Evolutionary conservation across 2,888 invertebrate species (phyloP), one percentile per base, ranked within the genome.

Genomic region (Euspilapteryx auroguttella): DNA sequence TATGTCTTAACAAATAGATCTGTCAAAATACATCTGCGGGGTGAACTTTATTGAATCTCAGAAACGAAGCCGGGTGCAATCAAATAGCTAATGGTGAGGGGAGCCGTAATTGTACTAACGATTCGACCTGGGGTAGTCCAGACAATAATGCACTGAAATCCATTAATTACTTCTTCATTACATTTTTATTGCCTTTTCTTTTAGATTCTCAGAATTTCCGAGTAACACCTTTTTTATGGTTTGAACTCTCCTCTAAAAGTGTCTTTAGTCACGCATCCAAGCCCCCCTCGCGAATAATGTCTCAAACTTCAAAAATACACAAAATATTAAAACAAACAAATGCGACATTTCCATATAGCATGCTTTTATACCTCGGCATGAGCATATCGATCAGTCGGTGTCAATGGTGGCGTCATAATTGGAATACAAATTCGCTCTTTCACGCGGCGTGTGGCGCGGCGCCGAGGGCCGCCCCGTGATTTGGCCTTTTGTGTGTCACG

Each of bases 401-500:
- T 45, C 45, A 45, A 40, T 41, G 36, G 32, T 34, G 39, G 64
- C 53, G 61, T 66, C 61, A 64, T 73, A 75, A 75, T 75, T 73
- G 69, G 65, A 71, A 68, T 71, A 73, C 73, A 71, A 73, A 71
- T 73, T 69, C 57, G 54, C 62, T 63, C 63, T 69, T 66, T 66
- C 69, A 62, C 63, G 61, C 53, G 50, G 44, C 47, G 55, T 53
- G 47, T 53, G 12, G 27, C 27, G 31, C 14, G 23, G 20, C 27
- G 52, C 61, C 42, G 37, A 39, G 44, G 42, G 43, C 62, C 62
- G 61, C 61, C 63, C 25, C 63, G 68, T 73, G 73, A 73, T 73
- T 73, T 73, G 61, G 68, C 55, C 71, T 69, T 73, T 75, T 75
- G 73, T 75, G 68, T 58, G 55, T 49, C 69, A 69, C 71, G 68